Evolutionary conservation across 2,888 invertebrate genomes (phyloP).

Genomic region (Chymomyza procnemis): DNA sequence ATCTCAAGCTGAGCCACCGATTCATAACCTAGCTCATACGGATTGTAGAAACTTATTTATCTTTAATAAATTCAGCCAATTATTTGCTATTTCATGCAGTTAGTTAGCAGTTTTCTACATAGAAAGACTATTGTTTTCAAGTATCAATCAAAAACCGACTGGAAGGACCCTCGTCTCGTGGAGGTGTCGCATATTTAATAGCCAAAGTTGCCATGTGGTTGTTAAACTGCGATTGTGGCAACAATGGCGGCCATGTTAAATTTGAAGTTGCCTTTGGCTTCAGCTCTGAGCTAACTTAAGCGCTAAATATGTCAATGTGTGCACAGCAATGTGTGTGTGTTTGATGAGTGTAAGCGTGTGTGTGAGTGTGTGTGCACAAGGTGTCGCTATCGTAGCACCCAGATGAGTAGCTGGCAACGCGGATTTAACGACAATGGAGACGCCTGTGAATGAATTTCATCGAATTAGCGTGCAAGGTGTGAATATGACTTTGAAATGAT

Average conservation of each 20-base stretch:
- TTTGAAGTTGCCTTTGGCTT: neutral
- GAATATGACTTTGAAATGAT: constrained; percentile 41
- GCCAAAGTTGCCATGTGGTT: neutral
- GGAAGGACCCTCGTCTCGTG: neutral
- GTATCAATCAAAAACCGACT: no score
- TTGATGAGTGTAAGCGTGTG: neutral
- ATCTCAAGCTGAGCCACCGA: no score
- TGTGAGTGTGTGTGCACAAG: neutral
- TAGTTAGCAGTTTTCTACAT: no score
- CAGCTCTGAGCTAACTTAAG: neutral
- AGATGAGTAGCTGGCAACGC: constrained; percentile 11
- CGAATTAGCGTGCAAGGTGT: constrained; percentile 48
- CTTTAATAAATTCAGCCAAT: no score
- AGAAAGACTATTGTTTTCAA: no score
- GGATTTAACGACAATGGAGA: constrained; percentile 11
- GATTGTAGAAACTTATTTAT: no score
- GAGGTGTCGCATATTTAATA: neutral
- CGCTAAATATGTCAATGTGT: neutral
- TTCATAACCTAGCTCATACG: no score
- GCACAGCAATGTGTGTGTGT: neutral
- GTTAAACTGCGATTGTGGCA: neutral
- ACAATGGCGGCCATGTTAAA: neutral
- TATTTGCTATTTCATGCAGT: no score
- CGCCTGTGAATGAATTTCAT: constrained; percentile 34
- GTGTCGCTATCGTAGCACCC: neutral